Evolutionary conservation across 2,888 invertebrate genomes (phyloP), one percentile per base, ranked within the genome.

Genomic region (Aporophyla nigra): DNA sequence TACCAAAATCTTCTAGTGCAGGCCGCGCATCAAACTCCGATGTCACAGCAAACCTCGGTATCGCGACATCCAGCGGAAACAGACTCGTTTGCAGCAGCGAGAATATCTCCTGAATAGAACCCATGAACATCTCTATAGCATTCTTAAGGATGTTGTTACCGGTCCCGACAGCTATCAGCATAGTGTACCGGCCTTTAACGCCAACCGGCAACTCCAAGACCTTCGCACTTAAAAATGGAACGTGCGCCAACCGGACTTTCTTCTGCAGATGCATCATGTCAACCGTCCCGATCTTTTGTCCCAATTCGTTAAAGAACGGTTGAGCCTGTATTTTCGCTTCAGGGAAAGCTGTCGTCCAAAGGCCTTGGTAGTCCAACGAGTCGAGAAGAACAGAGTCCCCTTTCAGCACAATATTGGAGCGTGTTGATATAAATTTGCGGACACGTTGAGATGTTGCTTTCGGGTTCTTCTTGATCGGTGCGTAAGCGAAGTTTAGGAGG

Each of bases 131-230:
- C 0, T 85, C 78, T 14, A 91, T 78, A 6, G 84, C 71, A 27
- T 82, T 68, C 65, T 78, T 80, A 1, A 89, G 51, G 1, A 81
- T 7, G 33, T 70, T 68, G 27, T 78, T 81, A 1, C 88, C 89
- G 14, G 87, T 75, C 6, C 87, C 85, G 3, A 90, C 74, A 6
- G 85, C 88, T 3, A 90, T 82, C 24, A 91, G 46, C 89, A 92
- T 90, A 1, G 82, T 83, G 56, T 90, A 93, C 27, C 90, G 83
- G 0, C 89, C 89, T 1, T 89, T 78, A 0, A 46, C 54, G 0
- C 92, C 92, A 0, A 92, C 88, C 0, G 92, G 92, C 1, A 93
- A 71, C 65, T 91, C 90, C 19, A 92, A 12, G 0, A 91, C 83
- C 67, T 91, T 92, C 5, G 88, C 81, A 24, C 90, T 85, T 53